Percentiles rank a stretch among this genome's conserved stretches.
Evolutionary conservation across 2,888 invertebrate species (phyloP).

Genomic region (Octodonta nipae): DNA sequence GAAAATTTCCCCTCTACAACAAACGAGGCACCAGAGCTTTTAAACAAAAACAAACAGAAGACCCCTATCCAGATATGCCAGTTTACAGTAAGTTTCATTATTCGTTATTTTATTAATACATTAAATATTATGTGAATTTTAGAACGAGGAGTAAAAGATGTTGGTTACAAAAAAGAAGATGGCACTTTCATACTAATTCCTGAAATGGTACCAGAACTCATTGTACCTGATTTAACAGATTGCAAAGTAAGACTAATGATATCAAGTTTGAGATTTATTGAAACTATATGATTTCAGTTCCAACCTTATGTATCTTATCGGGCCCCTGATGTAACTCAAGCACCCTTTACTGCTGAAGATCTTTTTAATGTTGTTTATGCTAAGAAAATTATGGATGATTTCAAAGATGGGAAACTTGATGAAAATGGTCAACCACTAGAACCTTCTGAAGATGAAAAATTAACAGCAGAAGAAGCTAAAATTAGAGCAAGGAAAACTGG

Average conservation of each 20-base stretch:
- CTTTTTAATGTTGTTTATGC: conserved; percentile 72
- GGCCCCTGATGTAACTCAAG: conserved; percentile 58
- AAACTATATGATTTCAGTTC: conserved; percentile 40
- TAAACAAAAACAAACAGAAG: conserved; percentile 44
- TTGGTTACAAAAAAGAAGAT: conserved; percentile 48
- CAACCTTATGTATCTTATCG: conserved; percentile 92
- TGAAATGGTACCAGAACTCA: conserved; percentile 82
- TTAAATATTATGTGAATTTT: conserved; percentile 18
- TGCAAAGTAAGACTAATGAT: conserved; percentile 48
- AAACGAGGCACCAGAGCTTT: conserved; percentile 60
- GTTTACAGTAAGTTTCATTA: conserved; percentile 43
- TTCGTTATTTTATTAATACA: not conserved
- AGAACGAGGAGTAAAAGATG: conserved; percentile 56
- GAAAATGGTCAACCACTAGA: conserved; percentile 53
- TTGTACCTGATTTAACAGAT: conserved; percentile 77
- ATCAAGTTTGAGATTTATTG: conserved; percentile 2
- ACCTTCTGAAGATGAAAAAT: conserved; percentile 58
- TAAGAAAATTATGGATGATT: conserved; percentile 64
- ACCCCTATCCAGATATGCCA: conserved; percentile 50
- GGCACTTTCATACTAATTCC: conserved; percentile 51
- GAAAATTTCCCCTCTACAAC: conserved; percentile 62
- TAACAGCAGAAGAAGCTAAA: conserved; percentile 60
- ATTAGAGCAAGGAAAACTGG: conserved; percentile 59
- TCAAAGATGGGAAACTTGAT: conserved; percentile 54
- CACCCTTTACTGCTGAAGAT: conserved; percentile 70